A percentile compares a stretch with the other conserved stretches of the same genome.
These are phyloP conservation scores for Arrhamphus sclerolepis DNA, from an alignment of 2,797 vertebrate species.

Conservation along the genomic window DNA sequence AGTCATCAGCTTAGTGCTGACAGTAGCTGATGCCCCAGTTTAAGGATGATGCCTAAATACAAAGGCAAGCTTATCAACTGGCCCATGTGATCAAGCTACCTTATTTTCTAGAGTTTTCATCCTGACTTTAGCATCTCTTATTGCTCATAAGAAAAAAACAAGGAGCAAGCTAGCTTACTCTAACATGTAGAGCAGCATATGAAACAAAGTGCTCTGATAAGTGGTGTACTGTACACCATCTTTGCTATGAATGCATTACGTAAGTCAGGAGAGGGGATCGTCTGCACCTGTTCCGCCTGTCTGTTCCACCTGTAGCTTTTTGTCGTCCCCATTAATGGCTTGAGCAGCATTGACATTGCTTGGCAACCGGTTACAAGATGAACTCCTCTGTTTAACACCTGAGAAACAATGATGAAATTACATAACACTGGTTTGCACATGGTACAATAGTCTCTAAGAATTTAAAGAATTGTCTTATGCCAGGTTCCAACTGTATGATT, in stretches of 20 bases:
- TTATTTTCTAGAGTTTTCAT: not conserved
- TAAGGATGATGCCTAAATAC: conserved; percentile 19
- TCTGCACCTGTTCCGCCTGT: conserved; percentile 92
- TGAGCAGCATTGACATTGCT: conserved; percentile 85
- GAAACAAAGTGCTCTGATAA: conserved; percentile 4
- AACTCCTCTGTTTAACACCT: conserved; percentile 88
- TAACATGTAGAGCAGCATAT: not conserved
- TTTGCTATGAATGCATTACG: conserved; percentile 19
- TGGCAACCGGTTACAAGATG: conserved; percentile 91
- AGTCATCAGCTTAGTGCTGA: conserved; percentile 49
- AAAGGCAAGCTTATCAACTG: conserved; percentile 20
- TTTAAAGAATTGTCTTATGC: conserved; percentile 11
- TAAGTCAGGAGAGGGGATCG: conserved; percentile 51
- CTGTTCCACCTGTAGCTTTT: conserved; percentile 85
- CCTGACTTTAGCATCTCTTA: not conserved
- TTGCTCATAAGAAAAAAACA: conserved; percentile 4
- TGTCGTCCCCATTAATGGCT: conserved; percentile 84
- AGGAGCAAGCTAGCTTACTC: conserved; percentile 8
- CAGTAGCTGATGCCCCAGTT: conserved; percentile 44
- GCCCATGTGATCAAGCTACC: conserved; percentile 11
- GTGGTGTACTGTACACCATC: not conserved
- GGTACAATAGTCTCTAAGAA: conserved; percentile 5
- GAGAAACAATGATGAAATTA: conserved; percentile 78
- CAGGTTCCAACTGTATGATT: too few relatives aligned
- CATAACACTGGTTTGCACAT: conserved; percentile 7